Base-by-base conservation (phyloP, 2,113 vertebrate species). In the Labeo rohita region DNA sequence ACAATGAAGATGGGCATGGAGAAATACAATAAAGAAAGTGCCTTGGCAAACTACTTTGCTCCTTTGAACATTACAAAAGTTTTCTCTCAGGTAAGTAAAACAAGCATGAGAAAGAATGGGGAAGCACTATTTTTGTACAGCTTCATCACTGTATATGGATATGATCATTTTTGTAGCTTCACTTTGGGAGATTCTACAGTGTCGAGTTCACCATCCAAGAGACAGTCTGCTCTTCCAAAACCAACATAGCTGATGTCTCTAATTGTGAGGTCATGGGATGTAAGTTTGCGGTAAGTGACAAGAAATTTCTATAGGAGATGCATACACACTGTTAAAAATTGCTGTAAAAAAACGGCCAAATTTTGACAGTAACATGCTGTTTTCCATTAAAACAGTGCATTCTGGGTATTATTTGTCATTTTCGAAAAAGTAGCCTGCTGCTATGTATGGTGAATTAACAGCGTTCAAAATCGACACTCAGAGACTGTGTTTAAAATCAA, bases 191-290 rank as follows among this genome's bases (percentile, higher is more conserved):
- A 43, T 89, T 56, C 28, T 93, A 93, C 86, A 15, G 34, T 1
- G 92, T 79, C n/a, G 91, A 95, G 80, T 95, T 92, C 92, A 92
- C 87, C 84, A 94, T 96, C 87, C 94, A 96, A 89, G 95, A 96
- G 91, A 95, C 94, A 6, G 88, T 66, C 70, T 96, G 95, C 73
- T 2, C 75, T 73, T 90, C 76, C 8, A 84, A 3, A 49, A 59
- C 89, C 7, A 83, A 87, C 3, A 34, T 28, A 7, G 16, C 15
- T 0, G 34, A 87, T 0, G 23, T 86, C 54, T 89, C 89, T 0
- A 80, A 91, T 1, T 96, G 95, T 39, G 91, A 91, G 0, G 0
- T 82, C 10, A 92, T 95, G 94, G 39, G 83, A 0, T 96, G 95
- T 85, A 94, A 95, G 90, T 96, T 95, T 34, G 86, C 93, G 59